Percentiles rank a stretch among this genome's conserved stretches.
Conservation (phyloP, 2,888 invertebrate genomes). For the Drosophila greeni region DNA sequence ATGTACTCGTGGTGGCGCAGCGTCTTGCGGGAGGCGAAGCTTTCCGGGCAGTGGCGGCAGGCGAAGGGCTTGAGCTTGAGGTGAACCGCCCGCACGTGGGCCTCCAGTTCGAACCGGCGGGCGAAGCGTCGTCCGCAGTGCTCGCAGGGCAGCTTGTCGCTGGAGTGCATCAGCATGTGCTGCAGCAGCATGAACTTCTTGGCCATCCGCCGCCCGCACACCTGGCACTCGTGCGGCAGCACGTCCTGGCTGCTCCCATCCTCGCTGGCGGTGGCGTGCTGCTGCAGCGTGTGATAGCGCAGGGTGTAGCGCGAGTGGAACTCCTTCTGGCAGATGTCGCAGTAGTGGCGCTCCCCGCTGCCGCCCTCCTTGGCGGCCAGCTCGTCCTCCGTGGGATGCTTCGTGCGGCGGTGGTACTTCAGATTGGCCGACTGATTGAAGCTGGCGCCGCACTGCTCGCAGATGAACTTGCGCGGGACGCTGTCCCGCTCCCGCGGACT, state of each 20-base stretch:
- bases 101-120: conserved; percentile 73
- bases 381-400: conserved; percentile 72
- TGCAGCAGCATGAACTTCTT: conserved; percentile 75
- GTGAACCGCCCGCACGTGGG: conserved; percentile 73
- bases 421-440: conserved; percentile 76
- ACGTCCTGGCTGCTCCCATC: conserved; percentile 38
- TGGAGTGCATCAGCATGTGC: conserved; percentile 74
- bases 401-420: conserved; percentile 73
- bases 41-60: conserved; percentile 68
- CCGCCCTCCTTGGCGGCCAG: conserved; percentile 52
- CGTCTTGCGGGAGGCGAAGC: conserved; percentile 73
- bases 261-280: conserved; percentile 51
- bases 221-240: conserved; percentile 62
- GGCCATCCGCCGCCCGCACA: conserved; percentile 73
- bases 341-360: conserved; percentile 57
- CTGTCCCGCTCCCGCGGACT: conserved; percentile 26
- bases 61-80: conserved; percentile 74
- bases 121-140: conserved; percentile 71
- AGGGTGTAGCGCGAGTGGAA: conserved; percentile 75
- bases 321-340: conserved; percentile 68
- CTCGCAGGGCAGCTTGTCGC: conserved; percentile 72
- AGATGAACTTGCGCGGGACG: conserved; percentile 67
- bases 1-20: conserved; percentile 74
- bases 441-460: conserved; percentile 76
- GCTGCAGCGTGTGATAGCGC: conserved; percentile 70